Evolutionary conservation across 2,888 invertebrate genomes (phyloP), one percentile per base, ranked within the genome.

Genomic region (Xylota sylvarum): DNA sequence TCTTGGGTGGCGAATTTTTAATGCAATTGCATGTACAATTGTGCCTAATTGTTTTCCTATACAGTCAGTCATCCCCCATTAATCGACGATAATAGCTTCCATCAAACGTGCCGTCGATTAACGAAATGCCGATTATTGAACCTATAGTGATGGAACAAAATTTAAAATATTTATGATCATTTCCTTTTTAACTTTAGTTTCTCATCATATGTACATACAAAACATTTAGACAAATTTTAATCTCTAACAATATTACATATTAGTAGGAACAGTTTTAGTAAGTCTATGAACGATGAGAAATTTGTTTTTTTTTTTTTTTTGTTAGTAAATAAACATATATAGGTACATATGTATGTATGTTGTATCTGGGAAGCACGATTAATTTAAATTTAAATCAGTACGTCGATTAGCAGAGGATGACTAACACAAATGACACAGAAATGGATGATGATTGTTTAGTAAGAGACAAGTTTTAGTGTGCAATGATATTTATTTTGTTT

Each of bases 91-190:
- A 56, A 73, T 69, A 62, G 77, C 82, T 73, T 82, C 82, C 86
- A 82, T 86, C 72, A 72, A 85, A 73, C 50, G 81, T 43, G 50
- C 43, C 67, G 77, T 73, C 67, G 72, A 78, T 69, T 78, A 85
- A 70, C 30, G 58, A 65, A 69, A 56, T 70, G 74, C 56, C 65
- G 52, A 81, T 70, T 72, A 55, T 73, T 55, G 64, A 77, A 86
- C 86, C 86, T 86, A 82, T 62, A 86, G 81, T 67, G 81, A 46
- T 86, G 86, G 83, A 78, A 82, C 81, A 86, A 82, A 81, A 82
- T 86, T 86, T 82, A 85, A 76, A 82, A 72, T 35, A 56, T 55
- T 70, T 70, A 76, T 72, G 43, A 77, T 81, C 76, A 77, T 81
- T 81, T 65, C 76, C 46, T 81, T 55, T 40, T 55, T 2, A 50